phyloP scores from a whole-genome alignment of 2,888 invertebrate genomes.

The Pristionchus arcanus region DNA sequence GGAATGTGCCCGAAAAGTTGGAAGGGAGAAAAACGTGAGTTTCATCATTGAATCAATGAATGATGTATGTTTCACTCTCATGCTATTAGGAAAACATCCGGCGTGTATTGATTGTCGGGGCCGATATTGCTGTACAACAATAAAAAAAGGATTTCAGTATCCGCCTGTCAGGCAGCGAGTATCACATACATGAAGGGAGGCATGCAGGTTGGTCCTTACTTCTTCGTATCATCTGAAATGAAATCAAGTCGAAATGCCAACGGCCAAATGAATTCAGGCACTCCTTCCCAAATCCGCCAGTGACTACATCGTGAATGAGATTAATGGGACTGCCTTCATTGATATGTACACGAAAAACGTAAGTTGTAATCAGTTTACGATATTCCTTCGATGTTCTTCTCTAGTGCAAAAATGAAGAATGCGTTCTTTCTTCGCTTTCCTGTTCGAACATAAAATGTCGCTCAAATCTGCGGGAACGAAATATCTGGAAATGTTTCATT shows the following conservation, averaged over 20 bases:
- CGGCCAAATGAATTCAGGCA: not conserved
- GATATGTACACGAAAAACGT: slow-evolving; percentile 37
- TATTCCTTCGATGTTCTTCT: not conserved
- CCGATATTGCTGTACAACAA: not conserved
- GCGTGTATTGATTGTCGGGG: not conserved
- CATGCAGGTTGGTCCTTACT: slow-evolving; percentile 5
- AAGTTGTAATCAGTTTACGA: not conserved
- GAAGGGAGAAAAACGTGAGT: not conserved
- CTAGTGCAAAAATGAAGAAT: not conserved
- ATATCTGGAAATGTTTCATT: not conserved
- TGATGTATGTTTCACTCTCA: not conserved
- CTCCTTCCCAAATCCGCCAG: slow-evolving; percentile 5
- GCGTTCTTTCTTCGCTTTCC: too few relatives aligned
- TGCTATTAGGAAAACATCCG: not conserved
- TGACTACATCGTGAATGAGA: slow-evolving; percentile 40
- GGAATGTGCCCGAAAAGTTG: slow-evolving; percentile 46
- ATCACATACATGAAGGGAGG: slow-evolving; percentile 44
- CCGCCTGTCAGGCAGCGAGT: not conserved
- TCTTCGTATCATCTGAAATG: not conserved
- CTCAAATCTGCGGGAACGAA: not conserved
- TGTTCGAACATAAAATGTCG: too few relatives aligned
- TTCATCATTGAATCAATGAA: not conserved
- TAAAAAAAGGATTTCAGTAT: not conserved
- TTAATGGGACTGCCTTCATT: not conserved
- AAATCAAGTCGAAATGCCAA: too few relatives aligned